Percentiles rank a stretch among this genome's conserved stretches.
Evolutionary conservation across 2,113 vertebrate species (phyloP).

Genomic region (Oceanodroma tethys): DNA sequence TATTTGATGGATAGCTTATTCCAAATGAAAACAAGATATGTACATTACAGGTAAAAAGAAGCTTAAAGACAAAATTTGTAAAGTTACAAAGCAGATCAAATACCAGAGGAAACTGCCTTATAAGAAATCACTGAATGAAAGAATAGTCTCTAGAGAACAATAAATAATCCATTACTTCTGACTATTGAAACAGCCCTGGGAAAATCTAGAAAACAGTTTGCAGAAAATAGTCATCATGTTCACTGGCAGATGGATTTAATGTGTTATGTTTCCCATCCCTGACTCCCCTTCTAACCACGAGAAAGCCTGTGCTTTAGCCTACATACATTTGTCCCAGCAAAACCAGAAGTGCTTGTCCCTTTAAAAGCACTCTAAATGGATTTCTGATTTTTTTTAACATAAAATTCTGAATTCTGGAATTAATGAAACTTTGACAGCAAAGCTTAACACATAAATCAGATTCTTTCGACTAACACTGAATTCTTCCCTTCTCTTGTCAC

Average conservation of each 20-base stretch:
- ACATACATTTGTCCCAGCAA: background rate
- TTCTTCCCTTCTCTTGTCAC: background rate
- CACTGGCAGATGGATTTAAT: background rate
- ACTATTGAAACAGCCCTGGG: background rate
- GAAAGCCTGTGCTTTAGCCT: background rate
- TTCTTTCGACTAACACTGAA: background rate
- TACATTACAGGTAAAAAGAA: background rate
- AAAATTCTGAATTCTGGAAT: background rate
- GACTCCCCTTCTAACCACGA: background rate
- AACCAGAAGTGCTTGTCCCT: background rate
- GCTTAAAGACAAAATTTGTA: background rate
- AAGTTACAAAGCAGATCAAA: background rate
- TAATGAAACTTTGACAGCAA: background rate
- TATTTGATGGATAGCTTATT: background rate
- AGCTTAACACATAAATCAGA: background rate
- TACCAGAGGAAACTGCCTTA: background rate
- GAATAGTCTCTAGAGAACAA: background rate
- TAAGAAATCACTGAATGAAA: background rate
- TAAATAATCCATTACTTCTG: background rate
- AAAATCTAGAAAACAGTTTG: background rate
- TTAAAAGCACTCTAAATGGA: background rate
- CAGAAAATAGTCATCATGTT: background rate
- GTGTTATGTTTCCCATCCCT: background rate
- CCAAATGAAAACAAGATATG: background rate
- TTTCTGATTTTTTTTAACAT: background rate